Evolutionary conservation across 2,888 invertebrate species (phyloP).

Genomic region (Blomia tropicalis): DNA sequence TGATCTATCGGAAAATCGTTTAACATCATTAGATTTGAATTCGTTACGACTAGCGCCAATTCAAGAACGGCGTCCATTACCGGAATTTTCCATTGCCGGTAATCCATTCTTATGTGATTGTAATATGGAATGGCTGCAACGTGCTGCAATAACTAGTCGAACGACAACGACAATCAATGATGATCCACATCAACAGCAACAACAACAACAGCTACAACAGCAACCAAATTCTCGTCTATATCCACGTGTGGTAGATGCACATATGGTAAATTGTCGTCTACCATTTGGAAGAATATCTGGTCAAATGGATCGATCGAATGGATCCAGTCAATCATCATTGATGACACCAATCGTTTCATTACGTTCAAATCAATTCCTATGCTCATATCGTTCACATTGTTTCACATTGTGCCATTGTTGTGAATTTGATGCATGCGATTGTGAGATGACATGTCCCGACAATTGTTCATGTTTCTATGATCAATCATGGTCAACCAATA

Average conservation of each 20-base stretch:
- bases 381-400: slow-evolving; percentile 67
- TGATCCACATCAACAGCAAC: slow-evolving; percentile 41
- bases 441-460: slow-evolving; percentile 73
- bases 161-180: slow-evolving; percentile 43
- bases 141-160: slow-evolving; percentile 32
- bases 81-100: slow-evolving; percentile 31
- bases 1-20: slow-evolving; percentile 79
- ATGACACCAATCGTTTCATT: slow-evolving; percentile 26
- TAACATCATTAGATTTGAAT: slow-evolving; percentile 72
- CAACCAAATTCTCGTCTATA: slow-evolving; percentile 61
- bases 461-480: slow-evolving; percentile 79
- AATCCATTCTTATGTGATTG: slow-evolving; percentile 57
- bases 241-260: slow-evolving; percentile 63
- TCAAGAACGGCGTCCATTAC: slow-evolving; percentile 43
- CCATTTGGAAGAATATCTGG: slow-evolving; percentile 34
- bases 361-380: slow-evolving; percentile 47
- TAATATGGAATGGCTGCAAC: slow-evolving; percentile 75
- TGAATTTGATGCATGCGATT: slow-evolving; percentile 78
- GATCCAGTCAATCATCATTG: background rate
- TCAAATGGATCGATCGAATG: background rate
- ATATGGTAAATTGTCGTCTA: slow-evolving; percentile 65
- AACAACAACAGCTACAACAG: background rate
- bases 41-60: slow-evolving; percentile 65
- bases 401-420: slow-evolving; percentile 75
- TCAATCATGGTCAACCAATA: slow-evolving; percentile 67